phyloP scores from a whole-genome alignment of 2,888 invertebrate genomes.

The Torymus aiolomorphi region DNA sequence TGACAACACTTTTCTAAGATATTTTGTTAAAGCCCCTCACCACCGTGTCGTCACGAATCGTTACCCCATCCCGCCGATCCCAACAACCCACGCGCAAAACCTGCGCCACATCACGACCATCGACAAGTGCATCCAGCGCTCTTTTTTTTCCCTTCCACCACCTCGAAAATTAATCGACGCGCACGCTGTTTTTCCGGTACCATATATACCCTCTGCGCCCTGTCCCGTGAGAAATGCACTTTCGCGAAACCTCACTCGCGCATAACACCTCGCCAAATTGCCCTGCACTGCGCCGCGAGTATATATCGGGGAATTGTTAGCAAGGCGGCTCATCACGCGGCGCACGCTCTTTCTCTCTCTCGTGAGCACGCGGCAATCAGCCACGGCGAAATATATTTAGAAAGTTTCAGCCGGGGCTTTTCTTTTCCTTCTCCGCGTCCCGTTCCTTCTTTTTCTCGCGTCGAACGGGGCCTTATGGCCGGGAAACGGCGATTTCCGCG shows the following conservation, averaged over 20 bases:
- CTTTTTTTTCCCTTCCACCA: no score
- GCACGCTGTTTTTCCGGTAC: background rate
- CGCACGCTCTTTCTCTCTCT: background rate
- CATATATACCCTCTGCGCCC: background rate
- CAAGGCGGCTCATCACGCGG: constrained; percentile 32
- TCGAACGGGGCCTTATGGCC: background rate
- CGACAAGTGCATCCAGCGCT: no score
- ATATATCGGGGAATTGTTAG: background rate
- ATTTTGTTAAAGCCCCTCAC: no score
- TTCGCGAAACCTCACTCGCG: constrained; percentile 15
- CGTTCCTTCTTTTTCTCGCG: background rate
- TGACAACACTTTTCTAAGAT: no score
- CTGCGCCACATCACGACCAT: no score
- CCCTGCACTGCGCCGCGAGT: background rate
- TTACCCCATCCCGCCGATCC: no score
- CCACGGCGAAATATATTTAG: constrained; percentile 45
- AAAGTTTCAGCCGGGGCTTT: constrained; percentile 24
- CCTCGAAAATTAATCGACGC: background rate
- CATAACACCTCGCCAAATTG: no score
- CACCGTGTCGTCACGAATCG: no score
- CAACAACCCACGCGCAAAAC: no score
- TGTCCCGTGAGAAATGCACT: constrained; percentile 39
- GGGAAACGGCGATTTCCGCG: constrained; percentile 34
- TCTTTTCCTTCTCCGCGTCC: background rate
- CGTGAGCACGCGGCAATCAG: constrained; percentile 8